A percentile compares a stretch with the other conserved stretches of the same genome.
These are phyloP conservation scores for Anoplopoma fimbria DNA, from an alignment of 2,113 vertebrate genomes.

Conservation along the genomic window DNA sequence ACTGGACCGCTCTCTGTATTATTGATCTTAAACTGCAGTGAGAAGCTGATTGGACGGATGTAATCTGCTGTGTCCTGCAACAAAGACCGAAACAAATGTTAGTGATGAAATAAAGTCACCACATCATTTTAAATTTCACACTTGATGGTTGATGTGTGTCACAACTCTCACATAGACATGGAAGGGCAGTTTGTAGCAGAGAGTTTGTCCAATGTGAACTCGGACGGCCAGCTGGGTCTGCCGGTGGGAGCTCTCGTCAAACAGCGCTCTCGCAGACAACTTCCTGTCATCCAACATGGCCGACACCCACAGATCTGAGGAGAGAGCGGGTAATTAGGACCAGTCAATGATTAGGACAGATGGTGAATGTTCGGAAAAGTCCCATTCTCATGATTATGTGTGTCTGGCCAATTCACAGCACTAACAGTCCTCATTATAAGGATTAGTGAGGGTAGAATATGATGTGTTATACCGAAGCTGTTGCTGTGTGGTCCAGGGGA, in stretches of 20 bases:
- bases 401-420: neutral
- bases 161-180: constrained; percentile 89
- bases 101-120: neutral
- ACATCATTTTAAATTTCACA: neutral
- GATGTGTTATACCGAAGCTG: constrained; percentile 79
- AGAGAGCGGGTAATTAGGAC: neutral
- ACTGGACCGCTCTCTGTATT: constrained; percentile 86
- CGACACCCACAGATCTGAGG: constrained; percentile 84
- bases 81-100: neutral
- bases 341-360: neutral
- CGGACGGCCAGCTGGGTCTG: constrained; percentile 79
- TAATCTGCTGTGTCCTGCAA: constrained; percentile 93
- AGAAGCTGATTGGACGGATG: constrained; percentile 90
- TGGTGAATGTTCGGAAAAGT: constrained; percentile 3
- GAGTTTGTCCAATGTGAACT: constrained; percentile 78
- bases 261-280: constrained; percentile 86
- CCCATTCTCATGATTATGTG: neutral
- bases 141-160: neutral
- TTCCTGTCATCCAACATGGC: constrained; percentile 90
- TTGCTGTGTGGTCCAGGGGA: constrained; percentile 76
- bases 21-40: constrained; percentile 88
- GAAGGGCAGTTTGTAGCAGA: constrained; percentile 88
- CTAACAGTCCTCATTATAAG: neutral
- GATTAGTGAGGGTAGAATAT: neutral
- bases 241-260: constrained; percentile 88